Percentiles rank a stretch among this genome's conserved stretches.
phyloP scores from a whole-genome alignment of 1,140 invertebrate genomes.

The Solen grandis region DNA sequence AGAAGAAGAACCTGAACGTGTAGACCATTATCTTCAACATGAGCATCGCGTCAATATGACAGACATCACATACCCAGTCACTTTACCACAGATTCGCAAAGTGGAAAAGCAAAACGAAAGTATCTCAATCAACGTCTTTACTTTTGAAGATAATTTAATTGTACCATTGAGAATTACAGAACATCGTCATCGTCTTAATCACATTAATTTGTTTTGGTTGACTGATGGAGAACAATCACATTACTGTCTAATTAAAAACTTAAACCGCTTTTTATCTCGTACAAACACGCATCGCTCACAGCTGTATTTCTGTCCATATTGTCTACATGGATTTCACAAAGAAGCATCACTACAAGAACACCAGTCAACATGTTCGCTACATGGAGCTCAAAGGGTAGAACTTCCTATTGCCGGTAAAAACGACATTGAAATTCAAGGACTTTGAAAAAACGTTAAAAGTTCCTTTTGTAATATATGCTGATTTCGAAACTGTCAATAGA shows the following conservation, averaged over 20 bases:
- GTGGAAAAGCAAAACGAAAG: conserved; percentile 17
- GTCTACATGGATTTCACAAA: too few relatives aligned
- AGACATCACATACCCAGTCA: conserved; percentile 14
- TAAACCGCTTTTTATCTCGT: conserved; percentile 28
- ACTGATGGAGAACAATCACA: conserved; percentile 33
- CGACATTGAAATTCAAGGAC: conserved; percentile 24
- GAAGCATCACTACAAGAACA: conserved; percentile 9
- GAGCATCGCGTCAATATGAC: background rate
- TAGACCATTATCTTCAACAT: conserved; percentile 19
- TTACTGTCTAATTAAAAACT: background rate
- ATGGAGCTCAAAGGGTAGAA: conserved; percentile 34
- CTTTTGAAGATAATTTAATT: conserved; percentile 8
- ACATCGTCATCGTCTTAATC: background rate
- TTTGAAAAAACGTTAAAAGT: conserved; percentile 25
- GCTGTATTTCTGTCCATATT: conserved; percentile 35
- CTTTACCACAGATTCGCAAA: conserved; percentile 15
- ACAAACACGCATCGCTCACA: conserved; percentile 10
- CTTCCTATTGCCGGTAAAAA: conserved; percentile 24
- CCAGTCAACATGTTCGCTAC: conserved; percentile 1
- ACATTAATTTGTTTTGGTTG: too few relatives aligned
- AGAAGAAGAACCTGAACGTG: conserved; percentile 2
- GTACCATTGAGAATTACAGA: conserved; percentile 26
- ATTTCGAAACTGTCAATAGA: too few relatives aligned
- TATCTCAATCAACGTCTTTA: conserved; percentile 23
- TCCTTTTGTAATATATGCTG: conserved; percentile 10